Percentiles rank a stretch among this genome's conserved stretches.
phyloP scores from a whole-genome alignment of 2,113 vertebrate genomes.

The Siniperca chuatsi region DNA sequence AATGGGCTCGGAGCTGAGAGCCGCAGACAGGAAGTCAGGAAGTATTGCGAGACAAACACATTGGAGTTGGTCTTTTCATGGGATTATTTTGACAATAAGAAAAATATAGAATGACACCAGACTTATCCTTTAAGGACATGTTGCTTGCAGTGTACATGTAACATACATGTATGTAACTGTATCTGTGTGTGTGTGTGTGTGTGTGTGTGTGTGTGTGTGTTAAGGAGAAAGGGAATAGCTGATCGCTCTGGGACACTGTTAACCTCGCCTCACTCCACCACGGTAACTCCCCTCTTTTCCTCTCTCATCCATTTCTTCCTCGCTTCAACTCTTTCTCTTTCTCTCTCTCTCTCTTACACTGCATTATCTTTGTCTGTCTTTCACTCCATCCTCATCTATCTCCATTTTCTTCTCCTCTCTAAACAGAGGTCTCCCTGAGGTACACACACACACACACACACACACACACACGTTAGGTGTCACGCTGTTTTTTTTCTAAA shows the following conservation, averaged over 20 bases:
- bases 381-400: constrained; percentile 15
- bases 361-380: not conserved
- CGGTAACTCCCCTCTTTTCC: constrained; percentile 10
- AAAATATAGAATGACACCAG: no score
- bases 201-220: not conserved
- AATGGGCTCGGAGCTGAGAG: no score
- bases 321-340: not conserved
- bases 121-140: no score
- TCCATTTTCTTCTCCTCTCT: constrained; percentile 12
- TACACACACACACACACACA: constrained; percentile 9
- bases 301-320: not conserved
- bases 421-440: constrained; percentile 19
- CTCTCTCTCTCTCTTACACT: not conserved
- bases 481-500: no score
- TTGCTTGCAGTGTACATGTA: no score
- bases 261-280: no score
- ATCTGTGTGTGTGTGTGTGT: not conserved
- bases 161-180: no score
- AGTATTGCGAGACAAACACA: no score
- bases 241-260: constrained; percentile 4
- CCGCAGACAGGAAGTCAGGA: no score
- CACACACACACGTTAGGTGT: not conserved
- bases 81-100: no score
- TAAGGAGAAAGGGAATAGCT: constrained; percentile 29
- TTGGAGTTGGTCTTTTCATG: no score